phyloP scores from a whole-genome alignment of 2,888 invertebrate genomes.

The Ophion ventricosus region DNA sequence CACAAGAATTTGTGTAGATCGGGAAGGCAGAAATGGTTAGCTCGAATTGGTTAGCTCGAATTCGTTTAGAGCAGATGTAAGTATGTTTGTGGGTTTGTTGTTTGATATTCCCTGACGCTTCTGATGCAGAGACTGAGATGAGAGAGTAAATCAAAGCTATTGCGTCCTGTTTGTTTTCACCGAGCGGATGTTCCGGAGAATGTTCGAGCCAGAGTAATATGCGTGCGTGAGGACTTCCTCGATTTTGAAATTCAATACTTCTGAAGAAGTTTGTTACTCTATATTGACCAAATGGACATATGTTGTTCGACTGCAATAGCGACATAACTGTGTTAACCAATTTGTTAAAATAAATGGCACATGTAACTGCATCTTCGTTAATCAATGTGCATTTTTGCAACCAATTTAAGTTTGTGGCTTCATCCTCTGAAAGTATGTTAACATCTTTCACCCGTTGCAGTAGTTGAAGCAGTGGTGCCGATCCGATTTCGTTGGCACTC shows the following conservation, averaged over 20 bases:
- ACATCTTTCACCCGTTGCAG: conserved; percentile 75
- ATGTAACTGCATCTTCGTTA: conserved; percentile 75
- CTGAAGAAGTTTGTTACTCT: too few species aligned
- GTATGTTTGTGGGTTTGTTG: too few species aligned
- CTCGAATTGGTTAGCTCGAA: too few species aligned
- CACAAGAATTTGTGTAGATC: too few species aligned
- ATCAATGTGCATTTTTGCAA: too few species aligned
- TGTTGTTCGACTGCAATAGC: conserved; percentile 73
- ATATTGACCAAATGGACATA: conserved; percentile 75
- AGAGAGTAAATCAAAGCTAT: conserved; percentile 72
- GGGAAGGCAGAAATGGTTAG: too few species aligned
- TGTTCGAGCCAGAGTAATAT: conserved; percentile 80
- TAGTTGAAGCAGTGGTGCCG: conserved; percentile 76
- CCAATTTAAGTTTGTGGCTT: too few species aligned
- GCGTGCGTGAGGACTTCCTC: conserved; percentile 81
- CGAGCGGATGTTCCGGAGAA: conserved; percentile 70
- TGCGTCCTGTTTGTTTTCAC: conserved; percentile 62
- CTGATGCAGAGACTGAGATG: conserved; percentile 68
- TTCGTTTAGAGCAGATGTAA: too few species aligned
- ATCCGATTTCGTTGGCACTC: conserved; percentile 81
- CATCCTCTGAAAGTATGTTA: too few species aligned
- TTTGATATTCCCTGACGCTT: conserved; percentile 66
- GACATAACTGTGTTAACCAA: conserved; percentile 75
- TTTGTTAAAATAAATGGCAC: conserved; percentile 79
- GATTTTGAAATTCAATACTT: too few species aligned